phyloP scores from a whole-genome alignment of 2,888 invertebrate genomes.

The Saturnia pavonia region DNA sequence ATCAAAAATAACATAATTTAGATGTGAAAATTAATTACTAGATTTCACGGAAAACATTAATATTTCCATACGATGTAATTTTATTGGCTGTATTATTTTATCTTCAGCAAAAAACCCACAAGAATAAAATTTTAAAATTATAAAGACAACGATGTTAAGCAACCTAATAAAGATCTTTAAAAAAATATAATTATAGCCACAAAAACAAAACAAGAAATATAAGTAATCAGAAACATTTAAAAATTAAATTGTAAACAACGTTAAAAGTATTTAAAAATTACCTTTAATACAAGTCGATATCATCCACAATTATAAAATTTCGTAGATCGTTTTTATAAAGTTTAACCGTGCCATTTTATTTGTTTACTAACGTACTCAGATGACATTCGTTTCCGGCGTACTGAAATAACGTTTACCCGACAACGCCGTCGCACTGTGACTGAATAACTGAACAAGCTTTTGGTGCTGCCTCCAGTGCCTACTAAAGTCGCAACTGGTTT shows the following conservation, averaged over 20 bases:
- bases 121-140: background rate
- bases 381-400: conserved; percentile 21
- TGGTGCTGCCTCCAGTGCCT: conserved; percentile 22
- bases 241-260: background rate
- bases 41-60: too few species aligned
- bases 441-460: conserved; percentile 30
- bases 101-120: background rate
- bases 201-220: background rate
- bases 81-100: too few species aligned
- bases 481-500: conserved; percentile 28
- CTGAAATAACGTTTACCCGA: conserved; percentile 39
- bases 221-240: background rate
- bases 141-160: background rate
- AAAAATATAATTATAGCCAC: background rate
- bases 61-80: too few species aligned
- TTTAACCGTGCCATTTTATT: conserved; percentile 48
- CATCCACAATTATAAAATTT: conserved; percentile 33
- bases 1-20: too few species aligned
- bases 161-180: background rate
- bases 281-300: conserved; percentile 32
- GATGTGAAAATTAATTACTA: too few species aligned
- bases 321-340: conserved; percentile 41
- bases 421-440: conserved; percentile 45
- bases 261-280: conserved; percentile 23
- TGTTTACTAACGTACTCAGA: conserved; percentile 46